Evolutionary conservation across 2,888 invertebrate species (phyloP), one percentile per base, ranked within the genome.

Genomic region (Acanthosepion esculentum): DNA sequence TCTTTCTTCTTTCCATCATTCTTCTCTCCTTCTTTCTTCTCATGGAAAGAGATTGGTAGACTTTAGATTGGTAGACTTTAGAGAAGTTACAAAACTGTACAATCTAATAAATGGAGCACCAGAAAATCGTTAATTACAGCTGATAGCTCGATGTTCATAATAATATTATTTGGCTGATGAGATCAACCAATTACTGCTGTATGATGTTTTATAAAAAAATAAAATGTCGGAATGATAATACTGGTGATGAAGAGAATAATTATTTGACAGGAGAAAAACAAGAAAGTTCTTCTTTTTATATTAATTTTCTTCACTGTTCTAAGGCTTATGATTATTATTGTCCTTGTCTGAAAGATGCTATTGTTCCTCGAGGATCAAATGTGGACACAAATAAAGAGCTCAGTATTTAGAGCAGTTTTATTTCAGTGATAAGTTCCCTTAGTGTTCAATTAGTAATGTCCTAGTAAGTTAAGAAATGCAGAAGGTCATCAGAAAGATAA

Each of bases 61-160:
- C 18, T 78, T 78, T n/a, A 23, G n/a, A n/a, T 33, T 78, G 33
- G n/a, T 18, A 5, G 10, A 78, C 18, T 78, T 78, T n/a, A 33
- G 18, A 78, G 78, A 78, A n/a, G 33, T 78, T 78, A 33, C n/a
- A 78, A 78, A 78, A 78, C 78, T 4, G n/a, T 78, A 78, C n/a
- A 78, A 18, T n/a, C 78, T 78, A 78, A 78, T 78, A 78, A 78
- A 15, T 10, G 8, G 0, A 78, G 78, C 10, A 29, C 7, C 29
- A 78, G 78, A n/a, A 78, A 78, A 78, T 78, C n/a, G n/a, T 78
- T 78, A 78, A 78, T 78, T 78, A 78, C 78, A 78, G n/a, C n/a
- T 78, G 78, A 33, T 78, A n/a, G n/a, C 78, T 78, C 78, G 15
- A 78, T 78, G 12, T 78, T 33, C 78, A 78, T 78, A 15, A 33